phyloP scores from a whole-genome alignment of 2,797 vertebrate species.

The Xiphophorus birchmanni region DNA sequence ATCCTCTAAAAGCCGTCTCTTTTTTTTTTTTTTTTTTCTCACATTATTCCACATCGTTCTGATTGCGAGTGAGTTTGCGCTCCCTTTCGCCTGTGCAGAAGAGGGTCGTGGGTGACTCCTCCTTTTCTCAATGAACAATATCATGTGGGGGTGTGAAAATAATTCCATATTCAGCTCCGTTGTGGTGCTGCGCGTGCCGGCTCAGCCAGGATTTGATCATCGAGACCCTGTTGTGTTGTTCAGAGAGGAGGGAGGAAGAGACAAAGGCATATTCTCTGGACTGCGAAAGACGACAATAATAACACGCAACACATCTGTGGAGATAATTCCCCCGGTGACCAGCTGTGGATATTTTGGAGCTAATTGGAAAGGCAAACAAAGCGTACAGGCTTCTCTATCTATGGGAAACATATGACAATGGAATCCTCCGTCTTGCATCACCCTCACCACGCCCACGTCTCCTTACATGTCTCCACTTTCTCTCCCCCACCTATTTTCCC shows the following conservation, averaged over 20 bases:
- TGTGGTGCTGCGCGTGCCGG: conserved; percentile 43
- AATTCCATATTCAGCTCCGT: conserved; percentile 64
- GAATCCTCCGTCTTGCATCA: conserved; percentile 59
- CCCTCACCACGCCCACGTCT: conserved; percentile 31
- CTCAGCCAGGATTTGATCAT: conserved; percentile 67
- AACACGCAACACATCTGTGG: conserved; percentile 63
- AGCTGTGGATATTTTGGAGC: conserved; percentile 65
- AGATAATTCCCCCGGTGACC: conserved; percentile 59
- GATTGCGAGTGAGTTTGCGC: conserved; percentile 38
- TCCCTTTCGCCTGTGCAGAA: conserved; percentile 41
- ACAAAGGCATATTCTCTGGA: conserved; percentile 46
- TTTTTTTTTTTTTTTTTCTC: neutral
- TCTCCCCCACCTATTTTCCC: conserved; percentile 15
- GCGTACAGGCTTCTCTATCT: conserved; percentile 53
- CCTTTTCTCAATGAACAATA: conserved; percentile 74
- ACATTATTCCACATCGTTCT: conserved; percentile 29
- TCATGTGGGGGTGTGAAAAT: conserved; percentile 66
- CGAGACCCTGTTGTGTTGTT: conserved; percentile 64
- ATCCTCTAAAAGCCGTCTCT: conserved; percentile 12
- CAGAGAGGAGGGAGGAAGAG: conserved; percentile 42
- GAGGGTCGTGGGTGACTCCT: conserved; percentile 44
- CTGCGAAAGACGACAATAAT: conserved; percentile 62
- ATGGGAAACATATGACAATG: conserved; percentile 59
- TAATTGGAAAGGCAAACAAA: conserved; percentile 69
- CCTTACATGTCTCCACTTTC: conserved; percentile 46